phyloP scores from a whole-genome alignment of 2,888 invertebrate species.

The Tridacna crocea region DNA sequence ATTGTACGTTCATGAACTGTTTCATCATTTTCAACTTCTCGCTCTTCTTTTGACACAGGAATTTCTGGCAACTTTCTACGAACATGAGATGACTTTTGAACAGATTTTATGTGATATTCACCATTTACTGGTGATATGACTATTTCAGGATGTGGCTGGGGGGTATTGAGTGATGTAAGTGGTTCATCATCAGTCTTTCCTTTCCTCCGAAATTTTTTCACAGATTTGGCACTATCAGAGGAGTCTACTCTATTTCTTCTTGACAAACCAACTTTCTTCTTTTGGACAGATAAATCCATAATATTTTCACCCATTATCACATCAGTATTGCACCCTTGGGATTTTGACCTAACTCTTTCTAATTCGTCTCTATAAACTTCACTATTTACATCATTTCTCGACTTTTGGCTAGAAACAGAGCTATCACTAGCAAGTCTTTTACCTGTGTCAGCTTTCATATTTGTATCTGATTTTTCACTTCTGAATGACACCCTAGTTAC shows the following conservation, averaged over 20 bases:
- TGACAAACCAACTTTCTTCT: slow-evolving; percentile 38
- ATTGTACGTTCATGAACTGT: slow-evolving; percentile 59
- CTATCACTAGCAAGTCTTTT: slow-evolving; percentile 21
- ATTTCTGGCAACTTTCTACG: slow-evolving; percentile 57
- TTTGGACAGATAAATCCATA: slow-evolving; percentile 26
- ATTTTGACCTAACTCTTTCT: slow-evolving; percentile 9
- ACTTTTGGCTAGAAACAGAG: slow-evolving; percentile 1
- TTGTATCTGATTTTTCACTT: background rate
- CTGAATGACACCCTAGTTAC: background rate
- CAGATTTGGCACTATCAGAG: slow-evolving; percentile 37
- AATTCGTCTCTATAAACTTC: background rate
- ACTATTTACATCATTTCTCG: slow-evolving; percentile 4
- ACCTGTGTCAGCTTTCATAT: slow-evolving; percentile 10
- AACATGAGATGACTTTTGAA: slow-evolving; percentile 11
- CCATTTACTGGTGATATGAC: background rate
- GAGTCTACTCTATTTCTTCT: slow-evolving; percentile 52
- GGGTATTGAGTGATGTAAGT: background rate
- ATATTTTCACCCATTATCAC: slow-evolving; percentile 6
- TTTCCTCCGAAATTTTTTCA: slow-evolving; percentile 38
- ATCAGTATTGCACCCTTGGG: slow-evolving; percentile 25
- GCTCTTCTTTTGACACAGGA: slow-evolving; percentile 33
- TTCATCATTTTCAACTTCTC: slow-evolving; percentile 54
- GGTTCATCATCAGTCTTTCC: slow-evolving; percentile 15
- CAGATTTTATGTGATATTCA: background rate
- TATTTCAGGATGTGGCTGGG: background rate